phyloP scores from a whole-genome alignment of 2,113 vertebrate species.

The Electrona antarctica region DNA sequence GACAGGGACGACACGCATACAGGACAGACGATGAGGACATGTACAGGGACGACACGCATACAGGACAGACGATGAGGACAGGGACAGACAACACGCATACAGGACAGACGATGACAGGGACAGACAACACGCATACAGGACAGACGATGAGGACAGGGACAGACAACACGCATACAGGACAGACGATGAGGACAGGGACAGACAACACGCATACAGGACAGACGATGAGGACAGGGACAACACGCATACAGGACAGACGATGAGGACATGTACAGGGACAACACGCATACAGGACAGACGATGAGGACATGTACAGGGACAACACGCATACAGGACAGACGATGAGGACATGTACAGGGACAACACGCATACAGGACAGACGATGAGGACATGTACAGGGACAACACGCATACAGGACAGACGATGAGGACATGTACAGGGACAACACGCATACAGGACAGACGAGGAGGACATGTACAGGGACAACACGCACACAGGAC shows the following conservation, averaged over 20 bases:
- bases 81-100: slow-evolving; percentile 1
- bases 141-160: background rate
- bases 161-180: background rate
- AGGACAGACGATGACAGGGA: background rate
- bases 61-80: background rate
- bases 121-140: background rate
- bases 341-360: no score
- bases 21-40: no score
- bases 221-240: background rate
- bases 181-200: slow-evolving; percentile 8
- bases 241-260: background rate
- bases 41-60: slow-evolving; percentile 16
- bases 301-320: no score
- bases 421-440: no score
- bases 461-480: no score
- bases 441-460: background rate
- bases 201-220: background rate
- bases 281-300: background rate
- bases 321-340: background rate
- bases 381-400: no score
- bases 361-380: background rate
- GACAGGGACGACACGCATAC: slow-evolving; percentile 5
- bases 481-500: background rate
- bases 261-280: no score
- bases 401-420: background rate